Evolutionary conservation across 2,113 vertebrate species (phyloP), one percentile per base, ranked within the genome.

Genomic region (Nycticorax nycticorax): DNA sequence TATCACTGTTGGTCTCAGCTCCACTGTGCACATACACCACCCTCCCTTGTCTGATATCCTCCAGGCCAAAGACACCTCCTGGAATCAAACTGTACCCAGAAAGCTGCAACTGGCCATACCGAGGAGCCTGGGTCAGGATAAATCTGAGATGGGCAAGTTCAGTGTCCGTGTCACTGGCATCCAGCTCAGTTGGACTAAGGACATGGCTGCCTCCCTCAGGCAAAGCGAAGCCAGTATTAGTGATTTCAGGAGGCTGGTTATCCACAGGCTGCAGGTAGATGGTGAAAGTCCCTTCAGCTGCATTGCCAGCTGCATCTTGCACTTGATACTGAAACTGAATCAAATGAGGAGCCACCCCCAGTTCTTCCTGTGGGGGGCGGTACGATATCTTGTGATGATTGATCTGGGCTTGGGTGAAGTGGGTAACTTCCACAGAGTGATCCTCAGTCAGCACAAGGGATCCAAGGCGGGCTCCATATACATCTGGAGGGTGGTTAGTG

Each of bases 351-450:
- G 99, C 99, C 79, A 99, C 99, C 2, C 99, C 99, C 21, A 99
- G 97, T 72, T 99, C 99, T 39, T 99, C 95, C 85, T 99, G 98
- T 0, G 99, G 99, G 0, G 99, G 99, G 37, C 96, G 98, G 95
- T 99, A 99, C 0, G 99, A 98, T 86, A 99, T 99, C 97, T 99
- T 99, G 90, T 99, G 99, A 74, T 99, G 99, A 86, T 99, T 99
- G 91, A 99, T 98, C 97, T 99, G 99, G 19, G 99, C 99, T 96
- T 99, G 99, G 21, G 99, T 99, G 95, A 99, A 99, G 86, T 98
- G 98, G 3, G 93, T 98, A 57, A 99, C 98, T 88, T 98, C 97
- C 3, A 96, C 95, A 26, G 98, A 98, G 62, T 99, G 99, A 85
- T 98, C 98, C 68, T 99, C 99, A 1, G 99, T 99, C 95, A 99